Conservation (phyloP, 2,113 vertebrate genomes). For the Microcebus tavaratra region DNA sequence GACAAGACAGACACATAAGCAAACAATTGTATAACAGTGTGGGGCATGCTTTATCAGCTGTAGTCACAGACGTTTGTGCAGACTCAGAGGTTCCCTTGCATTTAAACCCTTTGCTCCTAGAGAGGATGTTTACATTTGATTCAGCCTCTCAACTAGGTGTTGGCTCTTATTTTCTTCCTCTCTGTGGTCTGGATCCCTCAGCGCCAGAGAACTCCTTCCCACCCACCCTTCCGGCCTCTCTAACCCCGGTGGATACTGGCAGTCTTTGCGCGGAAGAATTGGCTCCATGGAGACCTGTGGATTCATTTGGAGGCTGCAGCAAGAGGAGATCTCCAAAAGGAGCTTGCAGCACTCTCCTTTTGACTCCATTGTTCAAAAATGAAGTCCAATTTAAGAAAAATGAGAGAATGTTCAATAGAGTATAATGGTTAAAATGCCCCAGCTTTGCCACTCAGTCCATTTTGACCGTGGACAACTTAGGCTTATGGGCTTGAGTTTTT, state of each 20-base stretch:
- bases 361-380: background rate
- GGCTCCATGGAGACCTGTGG: background rate
- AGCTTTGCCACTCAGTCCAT: background rate
- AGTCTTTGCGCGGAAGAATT: background rate
- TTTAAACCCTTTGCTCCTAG: background rate
- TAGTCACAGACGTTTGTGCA: background rate
- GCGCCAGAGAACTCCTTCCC: background rate
- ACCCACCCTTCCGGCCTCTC: background rate
- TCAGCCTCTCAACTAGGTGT: background rate
- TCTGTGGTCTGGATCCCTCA: background rate
- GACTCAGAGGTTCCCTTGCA: background rate
- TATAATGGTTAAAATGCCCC: background rate
- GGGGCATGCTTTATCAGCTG: background rate
- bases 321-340: background rate
- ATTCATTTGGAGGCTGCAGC: background rate
- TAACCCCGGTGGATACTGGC: background rate
- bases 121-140: background rate
- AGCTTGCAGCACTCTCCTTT: background rate
- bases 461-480: background rate
- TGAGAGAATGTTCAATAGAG: background rate
- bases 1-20: background rate
- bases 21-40: background rate
- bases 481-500: background rate
- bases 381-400: background rate
- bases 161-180: background rate